Evolutionary conservation across 2,888 invertebrate species (phyloP), one percentile per base, ranked within the genome.

Genomic region (Caenorhabditis afra): DNA sequence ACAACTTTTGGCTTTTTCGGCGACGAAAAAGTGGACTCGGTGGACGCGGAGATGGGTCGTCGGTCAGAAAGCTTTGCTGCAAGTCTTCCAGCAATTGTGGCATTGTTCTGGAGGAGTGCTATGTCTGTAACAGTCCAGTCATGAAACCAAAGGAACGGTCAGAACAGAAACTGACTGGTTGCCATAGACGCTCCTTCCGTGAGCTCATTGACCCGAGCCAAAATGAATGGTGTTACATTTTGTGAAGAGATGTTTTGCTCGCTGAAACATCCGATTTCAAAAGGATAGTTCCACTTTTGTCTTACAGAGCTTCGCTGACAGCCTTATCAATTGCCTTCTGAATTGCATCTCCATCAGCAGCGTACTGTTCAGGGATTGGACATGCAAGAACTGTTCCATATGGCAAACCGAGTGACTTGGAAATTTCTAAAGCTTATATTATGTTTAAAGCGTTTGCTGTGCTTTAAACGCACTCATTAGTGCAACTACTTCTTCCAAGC

Each of bases 51-150:
- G 41, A 58, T 22, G 37, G 65, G 61, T 35, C 73, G 64, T 29
- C 64, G 45, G 18, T 73, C 73, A 14, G 18, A 29, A 3, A 62
- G 39, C 68, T 73, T 52, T 93, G 93, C 22, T 1, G 96, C 95
- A 85, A 96, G 94, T 90, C 94, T 92, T 66, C 95, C 94, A 18
- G 95, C 96, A 59, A 95, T 93, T 88, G 91, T 92, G 1, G 96
- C 97, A 91, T 98, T 98, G 91, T 97, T 96, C 92, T 95, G 94
- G 88, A 99, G 94, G 73, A 99, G 92, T 35, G 94, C 95, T 86
- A 96, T 94, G 92, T 97, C 95, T 95, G 82, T 70, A 87, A 80
- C 53, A 37, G n/a, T 23, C 4, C 35, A n/a, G 23, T 39, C 3
- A 1, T 10, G 20, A 39, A 11, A n/a, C 39, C 61, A 50, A 50